A percentile compares a stretch with the other conserved stretches of the same genome.
These are phyloP conservation scores for Amniataba percoides DNA, from an alignment of 2,797 vertebrate genomes.

Conservation along the genomic window DNA sequence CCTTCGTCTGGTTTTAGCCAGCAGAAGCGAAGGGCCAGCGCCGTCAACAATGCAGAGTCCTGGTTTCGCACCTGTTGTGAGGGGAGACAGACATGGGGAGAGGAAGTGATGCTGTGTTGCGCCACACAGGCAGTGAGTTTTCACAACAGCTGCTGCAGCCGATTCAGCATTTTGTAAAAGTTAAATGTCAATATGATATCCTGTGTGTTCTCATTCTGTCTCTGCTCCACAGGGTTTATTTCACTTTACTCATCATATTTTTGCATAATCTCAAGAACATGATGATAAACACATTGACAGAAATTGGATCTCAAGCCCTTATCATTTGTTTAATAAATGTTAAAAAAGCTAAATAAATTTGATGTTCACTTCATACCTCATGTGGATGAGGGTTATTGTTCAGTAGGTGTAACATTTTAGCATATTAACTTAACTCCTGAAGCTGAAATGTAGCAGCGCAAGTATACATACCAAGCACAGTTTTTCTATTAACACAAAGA, in stretches of 20 bases:
- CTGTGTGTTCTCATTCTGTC: background rate
- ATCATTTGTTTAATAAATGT: constrained; percentile 5
- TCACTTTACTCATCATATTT: constrained; percentile 9
- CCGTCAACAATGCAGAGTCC: constrained; percentile 80
- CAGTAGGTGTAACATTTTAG: background rate
- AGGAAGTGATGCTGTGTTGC: constrained; percentile 78
- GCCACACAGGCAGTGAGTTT: constrained; percentile 81
- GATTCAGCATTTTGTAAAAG: constrained; percentile 4
- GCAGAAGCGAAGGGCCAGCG: constrained; percentile 47
- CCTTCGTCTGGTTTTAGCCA: constrained; percentile 60
- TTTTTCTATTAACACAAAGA: background rate
- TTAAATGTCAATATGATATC: background rate
- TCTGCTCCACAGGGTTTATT: background rate
- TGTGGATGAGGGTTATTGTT: background rate
- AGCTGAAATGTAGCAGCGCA: background rate
- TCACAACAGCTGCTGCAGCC: background rate
- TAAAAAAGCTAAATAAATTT: background rate
- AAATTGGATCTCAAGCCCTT: background rate
- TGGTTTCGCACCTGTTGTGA: constrained; percentile 81
- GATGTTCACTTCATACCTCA: background rate
- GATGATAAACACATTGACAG: background rate
- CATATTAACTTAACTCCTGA: background rate
- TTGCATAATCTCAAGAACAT: constrained; percentile 8
- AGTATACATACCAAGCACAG: background rate
- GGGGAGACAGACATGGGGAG: constrained; percentile 53